Evolutionary conservation across 1,140 invertebrate species (phyloP), one percentile per base, ranked within the genome.

Genomic region (Bombus balteatus): DNA sequence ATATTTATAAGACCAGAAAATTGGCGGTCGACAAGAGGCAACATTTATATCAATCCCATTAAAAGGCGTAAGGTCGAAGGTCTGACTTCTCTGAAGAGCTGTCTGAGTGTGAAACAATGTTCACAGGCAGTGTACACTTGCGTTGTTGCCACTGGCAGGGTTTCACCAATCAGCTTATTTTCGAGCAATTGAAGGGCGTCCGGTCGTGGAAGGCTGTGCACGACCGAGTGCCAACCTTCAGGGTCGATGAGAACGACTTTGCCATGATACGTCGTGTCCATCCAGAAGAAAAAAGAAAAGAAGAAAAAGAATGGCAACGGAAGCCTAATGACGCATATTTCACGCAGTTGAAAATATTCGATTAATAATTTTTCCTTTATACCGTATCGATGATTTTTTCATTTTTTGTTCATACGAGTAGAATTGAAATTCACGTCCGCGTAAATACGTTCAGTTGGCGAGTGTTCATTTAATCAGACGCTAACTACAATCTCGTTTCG

Each of bases 101-200:
- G 79, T 37, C 79, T 15, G 41, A 74, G 57, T 62, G 10, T 43
- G 68, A 66, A 73, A 78, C 75, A 72, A 81, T 41, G 83, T 80
- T 43, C 59, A 65, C 83, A 80, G 65, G 34, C 39, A 37, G 25
- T 28, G 75, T 47, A 57, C 59, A 86, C 78, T 81, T 53, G 72
- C 62, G 76, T 41, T 66, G 83, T 76, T 76, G 84, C 79, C 73
- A 77, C 74, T 85, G 76, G 70, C 88, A 86, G 80, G 84, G 89
- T 87, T 92, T 88, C 88, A 62, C 81, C 90, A 91, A 92, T 92
- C 88, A 86, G 83, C 81, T 81, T 88, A 80, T 90, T 92, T 92
- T 91, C 87, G 88, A 90, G 88, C 83, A 84, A 88, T 90, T 87
- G 87, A 92, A 92, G 90, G 91, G 91, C 88, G 79, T 88, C 87